phyloP scores from a whole-genome alignment of 1,140 invertebrate genomes.

The Anoplophora glabripennis region DNA sequence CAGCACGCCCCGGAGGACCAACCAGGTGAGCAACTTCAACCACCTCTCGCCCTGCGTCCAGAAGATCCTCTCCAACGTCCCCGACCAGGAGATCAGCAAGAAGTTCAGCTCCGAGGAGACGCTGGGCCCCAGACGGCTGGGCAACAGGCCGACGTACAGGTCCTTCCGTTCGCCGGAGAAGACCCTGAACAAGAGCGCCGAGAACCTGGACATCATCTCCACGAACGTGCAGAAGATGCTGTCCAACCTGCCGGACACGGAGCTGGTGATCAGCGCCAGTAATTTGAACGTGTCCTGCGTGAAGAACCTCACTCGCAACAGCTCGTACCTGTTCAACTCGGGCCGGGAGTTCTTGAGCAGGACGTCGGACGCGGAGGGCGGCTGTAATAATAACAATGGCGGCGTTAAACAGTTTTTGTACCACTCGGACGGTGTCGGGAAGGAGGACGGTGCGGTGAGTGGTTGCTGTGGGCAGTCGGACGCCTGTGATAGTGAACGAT shows the following conservation, averaged over 20 bases:
- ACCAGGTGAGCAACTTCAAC: constrained; percentile 49
- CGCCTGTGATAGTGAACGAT: constrained; percentile 20
- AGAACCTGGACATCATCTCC: constrained; percentile 47
- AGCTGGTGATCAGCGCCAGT: constrained; percentile 37
- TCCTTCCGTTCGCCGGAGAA: constrained; percentile 33
- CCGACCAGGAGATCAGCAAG: constrained; percentile 50
- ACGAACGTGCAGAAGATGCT: constrained; percentile 60
- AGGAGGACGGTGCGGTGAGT: constrained; percentile 2
- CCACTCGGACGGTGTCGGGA: constrained; percentile 12
- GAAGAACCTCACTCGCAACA: constrained; percentile 25
- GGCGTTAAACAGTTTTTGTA: constrained; percentile 15
- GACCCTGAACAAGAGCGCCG: constrained; percentile 37
- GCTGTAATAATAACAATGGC: background rate
- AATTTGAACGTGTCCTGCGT: constrained; percentile 18
- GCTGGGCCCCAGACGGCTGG: constrained; percentile 36
- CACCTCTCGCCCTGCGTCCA: constrained; percentile 58
- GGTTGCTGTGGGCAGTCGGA: constrained; percentile 10
- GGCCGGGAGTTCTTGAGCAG: constrained; percentile 12
- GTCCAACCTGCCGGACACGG: constrained; percentile 54
- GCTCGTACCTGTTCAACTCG: constrained; percentile 34
- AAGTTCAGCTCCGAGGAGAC: constrained; percentile 52
- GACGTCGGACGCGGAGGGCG: background rate
- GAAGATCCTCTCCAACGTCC: constrained; percentile 55
- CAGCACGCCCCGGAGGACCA: constrained; percentile 31
- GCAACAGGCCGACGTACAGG: constrained; percentile 56